Base-by-base conservation (phyloP, 1,140 invertebrate genomes). In the Pemphigus obesinymphae region DNA sequence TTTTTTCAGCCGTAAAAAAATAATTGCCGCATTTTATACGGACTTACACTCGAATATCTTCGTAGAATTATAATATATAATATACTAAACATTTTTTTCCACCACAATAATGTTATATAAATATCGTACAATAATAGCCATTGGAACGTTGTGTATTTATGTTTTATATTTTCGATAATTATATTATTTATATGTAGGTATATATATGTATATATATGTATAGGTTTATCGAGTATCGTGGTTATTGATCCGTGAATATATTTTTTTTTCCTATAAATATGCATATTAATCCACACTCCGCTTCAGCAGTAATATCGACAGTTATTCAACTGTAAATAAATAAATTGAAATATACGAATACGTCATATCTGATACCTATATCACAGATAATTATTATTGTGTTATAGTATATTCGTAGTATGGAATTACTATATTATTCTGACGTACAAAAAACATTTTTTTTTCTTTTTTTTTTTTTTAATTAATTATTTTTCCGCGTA, bases 1-100 rank as follows among this genome's bases (percentile, higher is more conserved):
- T 80, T 80, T 80, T 63, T 80, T 80, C 53, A 80, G 50, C 76
- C 76, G 76, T 80, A 63, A 80, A 80, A 80, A 80, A 26, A 76
- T 80, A 80, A 80, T 80, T 80, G 76, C 76, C 76, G 76, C 76
- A 29, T 26, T 61, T 61, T 43, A 26, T 55, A 72, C 29, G 7
- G 34, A 34, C 34, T 23, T 26, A 70, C 40, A 70, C 37, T 66
- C 8, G 34, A 66, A 43, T 43, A 66, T 37, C 31, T 66, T 66
- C 63, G 34, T n/a, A 17, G 34, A 66, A 66, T 66, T 66, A n/a
- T 61, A 61, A 31, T 63, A n/a, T 17, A 50, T 50, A 20, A 50
- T 20, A 20, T 20, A n/a, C 43, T 43, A 43, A 63, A 34, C 1
- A 37, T 63, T 37, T 70, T 70, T 70, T 70, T 70, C 37, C 37